Evolutionary conservation across 2,888 invertebrate genomes (phyloP).

Genomic region (Nomada hirtipes): DNA sequence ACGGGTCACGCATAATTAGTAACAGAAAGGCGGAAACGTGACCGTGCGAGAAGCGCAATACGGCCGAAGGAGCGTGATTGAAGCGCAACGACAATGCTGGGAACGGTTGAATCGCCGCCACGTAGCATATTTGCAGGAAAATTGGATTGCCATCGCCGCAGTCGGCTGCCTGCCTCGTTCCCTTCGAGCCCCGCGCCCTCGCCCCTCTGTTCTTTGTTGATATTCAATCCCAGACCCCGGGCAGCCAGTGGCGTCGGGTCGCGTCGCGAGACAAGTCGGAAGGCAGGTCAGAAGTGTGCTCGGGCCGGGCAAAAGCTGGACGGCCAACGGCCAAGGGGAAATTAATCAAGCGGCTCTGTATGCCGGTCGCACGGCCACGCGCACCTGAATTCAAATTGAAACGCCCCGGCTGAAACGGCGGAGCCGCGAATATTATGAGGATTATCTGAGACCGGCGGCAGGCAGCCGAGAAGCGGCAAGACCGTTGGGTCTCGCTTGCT

Average conservation of each 20-base stretch:
- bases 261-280: constrained; percentile 35
- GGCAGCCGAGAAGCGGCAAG: constrained; percentile 47
- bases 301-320: constrained; percentile 39
- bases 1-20: constrained; percentile 64
- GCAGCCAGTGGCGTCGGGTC: neutral
- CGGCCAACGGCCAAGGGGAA: constrained; percentile 60
- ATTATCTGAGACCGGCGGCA: constrained; percentile 47
- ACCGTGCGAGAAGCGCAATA: constrained; percentile 27
- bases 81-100: constrained; percentile 37
- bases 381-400: constrained; percentile 70
- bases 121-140: constrained; percentile 48
- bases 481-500: constrained; percentile 26
- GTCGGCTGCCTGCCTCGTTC: neutral
- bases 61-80: constrained; percentile 49
- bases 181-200: too few relatives aligned
- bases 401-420: constrained; percentile 53
- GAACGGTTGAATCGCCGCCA: constrained; percentile 22
- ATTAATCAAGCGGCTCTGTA: constrained; percentile 71
- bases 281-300: constrained; percentile 66
- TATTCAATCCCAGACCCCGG: constrained; percentile 20
- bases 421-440: constrained; percentile 65
- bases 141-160: constrained; percentile 45
- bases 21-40: constrained; percentile 63
- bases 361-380: constrained; percentile 46
- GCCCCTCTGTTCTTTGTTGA: constrained; percentile 20